These are phyloP conservation scores for Yponomeuta sedellus DNA, from an alignment of 2,888 invertebrate species.

Conservation along the genomic window DNA sequence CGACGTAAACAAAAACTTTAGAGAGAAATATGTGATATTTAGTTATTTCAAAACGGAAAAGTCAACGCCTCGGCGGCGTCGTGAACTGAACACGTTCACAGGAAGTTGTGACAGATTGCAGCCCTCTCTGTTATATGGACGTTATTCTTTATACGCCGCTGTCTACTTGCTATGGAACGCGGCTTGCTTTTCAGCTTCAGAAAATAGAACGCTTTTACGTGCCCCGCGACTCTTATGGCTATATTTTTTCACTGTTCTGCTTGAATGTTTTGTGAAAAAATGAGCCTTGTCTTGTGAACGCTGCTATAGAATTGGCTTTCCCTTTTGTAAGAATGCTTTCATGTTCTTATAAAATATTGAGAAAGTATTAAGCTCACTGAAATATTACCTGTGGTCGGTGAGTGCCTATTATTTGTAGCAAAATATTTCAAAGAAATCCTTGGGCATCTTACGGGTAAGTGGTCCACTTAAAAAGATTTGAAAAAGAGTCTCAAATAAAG, in stretches of 20 bases:
- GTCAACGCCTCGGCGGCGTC: conserved; percentile 27
- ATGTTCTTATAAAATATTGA: background rate
- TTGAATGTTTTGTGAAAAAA: conserved; percentile 10
- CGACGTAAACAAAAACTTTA: background rate
- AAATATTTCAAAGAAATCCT: background rate
- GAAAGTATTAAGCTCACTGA: background rate
- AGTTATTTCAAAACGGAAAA: background rate
- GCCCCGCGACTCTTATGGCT: background rate
- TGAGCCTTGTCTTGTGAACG: background rate
- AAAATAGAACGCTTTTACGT: conserved; percentile 8
- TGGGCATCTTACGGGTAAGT: conserved; percentile 12
- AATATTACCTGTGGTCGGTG: background rate
- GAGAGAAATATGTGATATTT: background rate
- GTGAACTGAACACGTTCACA: conserved; percentile 29
- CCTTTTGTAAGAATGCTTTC: background rate
- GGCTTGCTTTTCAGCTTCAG: conserved; percentile 9
- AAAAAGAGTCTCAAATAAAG: conserved; percentile 30
- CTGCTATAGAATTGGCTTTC: background rate
- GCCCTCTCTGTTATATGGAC: conserved; percentile 28
- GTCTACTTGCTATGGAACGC: background rate
- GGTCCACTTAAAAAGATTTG: conserved; percentile 30
- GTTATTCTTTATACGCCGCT: conserved; percentile 8
- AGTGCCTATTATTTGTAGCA: background rate
- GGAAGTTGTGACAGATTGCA: conserved; percentile 54
- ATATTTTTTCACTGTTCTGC: background rate